Evolutionary conservation across 2,113 vertebrate genomes (phyloP).

Genomic region (Zapornia atra): DNA sequence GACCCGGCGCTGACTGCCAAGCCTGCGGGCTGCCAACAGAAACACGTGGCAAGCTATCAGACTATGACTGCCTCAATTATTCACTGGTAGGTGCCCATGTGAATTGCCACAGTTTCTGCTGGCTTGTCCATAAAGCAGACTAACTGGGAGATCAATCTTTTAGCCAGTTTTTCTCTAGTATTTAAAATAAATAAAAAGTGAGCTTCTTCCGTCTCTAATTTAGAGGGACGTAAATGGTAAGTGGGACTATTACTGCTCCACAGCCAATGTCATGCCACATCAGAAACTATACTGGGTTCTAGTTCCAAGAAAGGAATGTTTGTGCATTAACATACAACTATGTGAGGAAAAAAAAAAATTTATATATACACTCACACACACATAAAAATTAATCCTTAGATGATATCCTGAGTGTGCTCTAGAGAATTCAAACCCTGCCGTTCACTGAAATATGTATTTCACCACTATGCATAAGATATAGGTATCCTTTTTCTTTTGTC

Average conservation of each 20-base stretch:
- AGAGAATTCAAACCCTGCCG: not conserved
- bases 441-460: not conserved
- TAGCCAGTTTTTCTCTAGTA: not conserved
- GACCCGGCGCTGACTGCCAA: fast-evolving
- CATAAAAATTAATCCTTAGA: not conserved
- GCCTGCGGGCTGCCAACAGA: not conserved
- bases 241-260: not conserved
- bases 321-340: not conserved
- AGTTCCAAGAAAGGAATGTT: not conserved
- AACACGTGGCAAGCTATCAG: fast-evolving
- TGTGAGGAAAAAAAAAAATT: not conserved
- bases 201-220: not conserved
- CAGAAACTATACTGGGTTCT: not conserved
- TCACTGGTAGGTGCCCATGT: no score
- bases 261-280: not conserved
- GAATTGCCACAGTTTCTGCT: not conserved
- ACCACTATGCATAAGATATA: not conserved
- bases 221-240: not conserved
- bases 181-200: not conserved
- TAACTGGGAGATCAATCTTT: not conserved
- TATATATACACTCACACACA: fast-evolving
- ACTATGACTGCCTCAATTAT: fast-evolving
- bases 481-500: not conserved
- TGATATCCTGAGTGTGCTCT: not conserved
- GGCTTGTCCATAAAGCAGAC: not conserved